These are phyloP conservation scores for Caerostris darwini DNA, from an alignment of 1,140 invertebrate genomes.

Conservation along the genomic window DNA sequence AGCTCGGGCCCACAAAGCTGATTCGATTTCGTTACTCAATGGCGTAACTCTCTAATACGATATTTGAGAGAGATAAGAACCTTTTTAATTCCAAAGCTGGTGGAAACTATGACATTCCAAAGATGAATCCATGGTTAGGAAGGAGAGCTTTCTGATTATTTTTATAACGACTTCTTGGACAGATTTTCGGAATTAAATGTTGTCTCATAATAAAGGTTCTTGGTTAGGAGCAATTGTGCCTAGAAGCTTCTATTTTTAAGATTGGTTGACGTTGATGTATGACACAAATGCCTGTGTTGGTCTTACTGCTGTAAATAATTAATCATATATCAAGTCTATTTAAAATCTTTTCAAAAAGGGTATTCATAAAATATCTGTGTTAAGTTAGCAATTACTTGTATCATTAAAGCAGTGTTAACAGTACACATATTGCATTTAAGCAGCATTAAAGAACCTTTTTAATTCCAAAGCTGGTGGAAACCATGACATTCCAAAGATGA, in stretches of 20 bases:
- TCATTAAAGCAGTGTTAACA: no score
- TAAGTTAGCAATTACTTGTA: no score
- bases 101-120: slow-evolving; percentile 3
- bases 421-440: no score
- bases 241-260: no score
- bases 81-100: slow-evolving; percentile 63
- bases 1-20: slow-evolving; percentile 44
- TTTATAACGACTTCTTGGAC: background rate
- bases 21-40: slow-evolving; percentile 76
- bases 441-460: slow-evolving; percentile 42
- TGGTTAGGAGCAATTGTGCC: no score
- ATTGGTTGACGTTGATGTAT: no score
- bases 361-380: no score
- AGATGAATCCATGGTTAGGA: slow-evolving; percentile 37
- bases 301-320: no score
- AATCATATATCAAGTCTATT: no score
- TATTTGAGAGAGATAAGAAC: slow-evolving; percentile 69
- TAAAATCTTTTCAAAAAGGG: no score
- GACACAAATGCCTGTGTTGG: no score
- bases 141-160: background rate
- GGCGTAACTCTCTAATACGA: slow-evolving; percentile 76
- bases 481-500: slow-evolving; percentile 13
- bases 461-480: slow-evolving; percentile 43
- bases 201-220: background rate
- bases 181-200: background rate